These are phyloP conservation scores for Gorsachius magnificus DNA, from an alignment of 2,797 vertebrate genomes.

Conservation along the genomic window DNA sequence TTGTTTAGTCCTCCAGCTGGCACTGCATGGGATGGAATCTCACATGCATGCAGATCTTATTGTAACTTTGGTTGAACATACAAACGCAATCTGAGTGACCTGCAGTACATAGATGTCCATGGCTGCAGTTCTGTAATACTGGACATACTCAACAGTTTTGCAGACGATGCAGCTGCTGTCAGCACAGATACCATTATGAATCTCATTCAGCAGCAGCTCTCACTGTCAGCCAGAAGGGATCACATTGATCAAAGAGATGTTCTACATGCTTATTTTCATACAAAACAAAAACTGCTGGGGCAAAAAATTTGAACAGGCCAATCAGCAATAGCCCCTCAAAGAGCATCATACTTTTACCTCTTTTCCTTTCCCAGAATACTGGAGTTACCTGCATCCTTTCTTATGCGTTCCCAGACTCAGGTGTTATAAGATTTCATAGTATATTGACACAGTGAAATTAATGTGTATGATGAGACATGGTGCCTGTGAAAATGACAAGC, in stretches of 20 bases:
- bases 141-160: neutral
- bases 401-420: neutral
- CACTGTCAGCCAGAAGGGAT: neutral
- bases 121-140: neutral
- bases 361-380: neutral
- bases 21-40: neutral
- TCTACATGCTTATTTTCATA: neutral
- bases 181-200: neutral
- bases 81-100: neutral
- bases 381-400: neutral
- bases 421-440: neutral
- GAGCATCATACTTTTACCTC: neutral
- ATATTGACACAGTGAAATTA: neutral
- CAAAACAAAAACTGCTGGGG: neutral
- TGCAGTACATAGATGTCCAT: neutral
- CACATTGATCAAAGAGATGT: neutral
- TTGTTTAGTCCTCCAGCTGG: neutral
- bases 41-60: neutral
- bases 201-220: neutral
- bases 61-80: neutral
- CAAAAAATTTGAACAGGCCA: neutral
- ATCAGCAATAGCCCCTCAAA: neutral
- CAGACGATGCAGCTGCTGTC: neutral
- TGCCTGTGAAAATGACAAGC: neutral
- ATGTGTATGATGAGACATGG: neutral